Evolutionary conservation across 1,140 invertebrate genomes (phyloP).

Genomic region (Drosophila littoralis): DNA sequence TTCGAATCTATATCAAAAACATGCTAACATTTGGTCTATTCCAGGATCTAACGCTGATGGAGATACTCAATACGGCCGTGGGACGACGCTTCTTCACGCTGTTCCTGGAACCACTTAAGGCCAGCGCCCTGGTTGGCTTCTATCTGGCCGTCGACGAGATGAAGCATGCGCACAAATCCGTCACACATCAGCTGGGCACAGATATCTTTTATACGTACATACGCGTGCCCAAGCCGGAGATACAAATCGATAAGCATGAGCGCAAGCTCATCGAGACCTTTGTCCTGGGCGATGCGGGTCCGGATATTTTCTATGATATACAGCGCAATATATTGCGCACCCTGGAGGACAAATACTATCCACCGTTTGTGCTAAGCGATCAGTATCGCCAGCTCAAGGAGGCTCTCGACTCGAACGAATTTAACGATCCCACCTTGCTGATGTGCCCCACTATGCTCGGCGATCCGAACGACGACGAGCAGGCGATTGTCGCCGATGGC

Average conservation of each 20-base stretch:
- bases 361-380: constrained; percentile 93
- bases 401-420: constrained; percentile 89
- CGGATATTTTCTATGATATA: constrained; percentile 94
- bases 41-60: constrained; percentile 87
- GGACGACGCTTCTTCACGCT: constrained; percentile 90
- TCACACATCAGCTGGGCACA: constrained; percentile 94
- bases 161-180: constrained; percentile 88
- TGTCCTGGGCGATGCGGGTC: constrained; percentile 91
- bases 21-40: background rate
- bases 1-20: background rate
- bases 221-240: constrained; percentile 90
- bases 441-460: constrained; percentile 52
- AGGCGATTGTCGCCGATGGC: constrained; percentile 64
- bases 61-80: constrained; percentile 89
- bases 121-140: constrained; percentile 92
- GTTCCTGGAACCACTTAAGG: constrained; percentile 92
- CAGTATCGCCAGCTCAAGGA: constrained; percentile 91
- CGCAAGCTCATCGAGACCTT: constrained; percentile 94
- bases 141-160: constrained; percentile 95
- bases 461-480: constrained; percentile 74
- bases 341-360: constrained; percentile 94
- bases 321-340: constrained; percentile 91
- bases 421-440: constrained; percentile 80
- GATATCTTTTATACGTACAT: constrained; percentile 96
- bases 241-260: constrained; percentile 86